Base-by-base conservation (phyloP, 2,888 invertebrate genomes). In the Himalopsyche anomala region DNA sequence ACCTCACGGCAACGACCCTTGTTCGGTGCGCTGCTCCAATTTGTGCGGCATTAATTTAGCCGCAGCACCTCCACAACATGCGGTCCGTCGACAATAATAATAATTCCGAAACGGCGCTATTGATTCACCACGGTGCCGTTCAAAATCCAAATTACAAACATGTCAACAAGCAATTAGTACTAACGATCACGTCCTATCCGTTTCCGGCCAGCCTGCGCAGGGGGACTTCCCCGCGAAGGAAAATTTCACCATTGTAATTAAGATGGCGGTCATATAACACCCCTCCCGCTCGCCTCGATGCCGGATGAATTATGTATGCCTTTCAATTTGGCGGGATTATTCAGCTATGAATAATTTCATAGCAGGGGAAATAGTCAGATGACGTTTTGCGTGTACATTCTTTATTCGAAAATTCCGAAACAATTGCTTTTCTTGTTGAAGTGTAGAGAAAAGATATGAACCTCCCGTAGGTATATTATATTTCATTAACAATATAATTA, bases 121-220 rank as follows among this genome's bases (percentile, higher is more conserved):
- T 62, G 86, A 83, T 86, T 83, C 84, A 19, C 51, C 80, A 55
- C 38, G 42, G 42, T 15, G 62, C 82, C 85, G 82, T 69, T 80
- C 84, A 51, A 83, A 86, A 86, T 84, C 86, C 84, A 80, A 83
- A 86, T 86, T 83, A 84, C 86, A 84, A 86, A 86, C 86, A 86
- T 86, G 86, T 86, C 86, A 86, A 86, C 86, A 86, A 84, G 86
- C 86, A 86, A 86, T 86, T 86, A 86, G 84, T 74, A 81, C 86
- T 86, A 86, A 86, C 86, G 86, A 86, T 84, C 82, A 82, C 85
- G 85, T 85, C 82, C 82, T 56, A 28, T n/a, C 17, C 19, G 82
- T 45, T 40, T 80, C 86, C 81, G 83, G 45, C 81, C 81, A n/a
- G 69, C 62, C 42, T 54, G 69, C 38, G 36, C 62, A 36, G 45